Percentiles rank a stretch among this genome's conserved stretches.
Conservation (phyloP, 2,797 vertebrate species). For the Synaphobranchus kaupii region DNA sequence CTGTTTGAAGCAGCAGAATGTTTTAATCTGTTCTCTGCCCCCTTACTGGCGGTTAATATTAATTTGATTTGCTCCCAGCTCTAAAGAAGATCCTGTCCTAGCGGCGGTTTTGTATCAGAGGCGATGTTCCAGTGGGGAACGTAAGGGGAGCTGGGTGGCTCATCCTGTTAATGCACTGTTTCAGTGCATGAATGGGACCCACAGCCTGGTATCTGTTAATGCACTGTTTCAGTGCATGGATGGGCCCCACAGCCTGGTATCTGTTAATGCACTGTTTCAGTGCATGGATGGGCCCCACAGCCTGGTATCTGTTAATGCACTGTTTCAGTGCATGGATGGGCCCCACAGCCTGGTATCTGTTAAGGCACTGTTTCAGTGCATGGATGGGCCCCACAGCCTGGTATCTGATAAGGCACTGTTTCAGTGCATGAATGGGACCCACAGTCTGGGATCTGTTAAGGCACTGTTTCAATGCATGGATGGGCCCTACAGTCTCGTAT, state of each 20-base stretch:
- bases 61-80: slow-evolving; percentile 47
- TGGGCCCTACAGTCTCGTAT: too few relatives aligned
- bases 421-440: too few relatives aligned
- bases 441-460: too few relatives aligned
- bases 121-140: background rate
- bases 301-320: background rate
- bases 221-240: background rate
- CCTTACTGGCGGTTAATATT: slow-evolving; percentile 36
- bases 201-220: background rate
- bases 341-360: background rate
- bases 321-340: background rate
- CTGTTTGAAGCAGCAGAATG: slow-evolving; percentile 25
- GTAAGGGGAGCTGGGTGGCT: background rate
- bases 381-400: background rate
- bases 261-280: background rate
- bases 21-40: slow-evolving; percentile 35
- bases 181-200: background rate
- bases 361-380: background rate
- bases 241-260: background rate
- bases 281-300: background rate
- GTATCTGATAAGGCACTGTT: too few relatives aligned
- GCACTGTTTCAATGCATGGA: too few relatives aligned
- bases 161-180: background rate
- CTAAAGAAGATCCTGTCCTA: slow-evolving; percentile 31
- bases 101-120: background rate